Evolutionary conservation across 2,888 invertebrate species (phyloP).

Genomic region (Diogma glabrata): DNA sequence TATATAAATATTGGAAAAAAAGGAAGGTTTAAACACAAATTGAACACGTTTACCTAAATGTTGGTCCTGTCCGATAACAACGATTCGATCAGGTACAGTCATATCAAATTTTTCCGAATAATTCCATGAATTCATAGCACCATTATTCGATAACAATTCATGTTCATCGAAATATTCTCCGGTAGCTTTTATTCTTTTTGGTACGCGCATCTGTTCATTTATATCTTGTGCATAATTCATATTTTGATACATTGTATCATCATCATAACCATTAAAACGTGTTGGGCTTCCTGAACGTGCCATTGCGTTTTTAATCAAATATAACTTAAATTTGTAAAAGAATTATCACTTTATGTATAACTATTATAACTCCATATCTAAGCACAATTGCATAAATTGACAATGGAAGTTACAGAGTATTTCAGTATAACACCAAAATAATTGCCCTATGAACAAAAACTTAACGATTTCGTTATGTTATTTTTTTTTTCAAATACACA

Average conservation of each 20-base stretch:
- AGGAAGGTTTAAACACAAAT: not conserved
- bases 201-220: constrained; percentile 70
- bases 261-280: constrained; percentile 47
- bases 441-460: too few relatives aligned
- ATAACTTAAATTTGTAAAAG: too few relatives aligned
- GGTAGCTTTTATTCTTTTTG: constrained; percentile 64
- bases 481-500: too few relatives aligned
- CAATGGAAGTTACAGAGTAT: too few relatives aligned
- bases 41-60: constrained; percentile 33
- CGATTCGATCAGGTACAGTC: constrained; percentile 88
- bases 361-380: too few relatives aligned
- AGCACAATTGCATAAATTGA: too few relatives aligned
- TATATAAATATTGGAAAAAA: not conserved
- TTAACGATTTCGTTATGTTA: too few relatives aligned
- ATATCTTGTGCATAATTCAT: constrained; percentile 64
- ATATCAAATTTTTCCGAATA: constrained; percentile 71
- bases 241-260: constrained; percentile 48
- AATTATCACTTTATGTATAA: too few relatives aligned
- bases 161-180: constrained; percentile 57
- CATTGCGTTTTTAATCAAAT: too few relatives aligned
- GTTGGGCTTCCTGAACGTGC: constrained; percentile 48
- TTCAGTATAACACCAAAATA: too few relatives aligned
- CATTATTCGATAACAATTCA: constrained; percentile 44
- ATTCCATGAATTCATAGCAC: constrained; percentile 48
- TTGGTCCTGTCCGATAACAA: constrained; percentile 71